Conservation (phyloP, 2,113 vertebrate species). For the Callocephalon fimbriatum region DNA sequence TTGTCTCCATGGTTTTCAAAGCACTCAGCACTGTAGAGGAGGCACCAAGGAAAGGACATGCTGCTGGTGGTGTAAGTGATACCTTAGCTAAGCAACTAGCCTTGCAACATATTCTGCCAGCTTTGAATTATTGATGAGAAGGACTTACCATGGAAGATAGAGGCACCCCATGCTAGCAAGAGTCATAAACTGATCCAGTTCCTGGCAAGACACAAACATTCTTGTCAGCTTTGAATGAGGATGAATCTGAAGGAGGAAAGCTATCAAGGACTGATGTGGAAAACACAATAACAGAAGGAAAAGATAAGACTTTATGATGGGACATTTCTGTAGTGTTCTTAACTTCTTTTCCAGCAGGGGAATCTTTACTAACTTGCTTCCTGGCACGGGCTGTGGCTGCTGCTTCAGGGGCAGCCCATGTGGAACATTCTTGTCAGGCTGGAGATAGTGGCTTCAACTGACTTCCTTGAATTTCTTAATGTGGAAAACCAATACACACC, state of each 20-base stretch:
- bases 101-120: neutral
- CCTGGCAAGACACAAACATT: neutral
- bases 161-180: neutral
- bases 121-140: neutral
- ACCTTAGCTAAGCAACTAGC: neutral
- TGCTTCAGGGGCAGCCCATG: neutral
- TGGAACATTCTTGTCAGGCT: neutral
- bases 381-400: neutral
- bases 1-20: neutral
- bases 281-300: constrained; percentile 40
- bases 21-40: neutral
- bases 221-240: neutral
- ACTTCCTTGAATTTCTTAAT: neutral
- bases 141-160: neutral
- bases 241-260: constrained; percentile 65
- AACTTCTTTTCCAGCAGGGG: neutral
- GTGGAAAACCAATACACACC: neutral
- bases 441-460: fast-evolving
- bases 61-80: neutral
- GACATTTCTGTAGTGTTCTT: neutral
- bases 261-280: constrained; percentile 36
- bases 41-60: fast-evolving
- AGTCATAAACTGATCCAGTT: neutral
- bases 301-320: constrained; percentile 40
- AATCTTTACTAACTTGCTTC: neutral